phyloP scores from a whole-genome alignment of 2,797 vertebrate genomes.

The Phalanger gymnotis region DNA sequence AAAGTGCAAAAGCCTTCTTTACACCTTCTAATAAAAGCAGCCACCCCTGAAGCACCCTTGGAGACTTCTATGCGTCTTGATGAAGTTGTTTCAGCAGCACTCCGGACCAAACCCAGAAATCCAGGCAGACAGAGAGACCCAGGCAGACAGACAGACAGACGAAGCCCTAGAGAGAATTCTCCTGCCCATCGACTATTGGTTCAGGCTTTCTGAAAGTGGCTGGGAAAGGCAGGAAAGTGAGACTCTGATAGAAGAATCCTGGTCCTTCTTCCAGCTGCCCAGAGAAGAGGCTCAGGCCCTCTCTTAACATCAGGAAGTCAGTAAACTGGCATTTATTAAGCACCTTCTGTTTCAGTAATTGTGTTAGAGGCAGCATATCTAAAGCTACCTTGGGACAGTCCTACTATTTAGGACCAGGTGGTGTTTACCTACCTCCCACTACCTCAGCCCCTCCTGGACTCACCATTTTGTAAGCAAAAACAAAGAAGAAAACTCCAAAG shows the following conservation, averaged over 20 bases:
- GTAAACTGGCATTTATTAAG: background rate
- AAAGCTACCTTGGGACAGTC: background rate
- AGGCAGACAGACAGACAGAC: background rate
- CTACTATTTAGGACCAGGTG: background rate
- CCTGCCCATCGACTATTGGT: background rate
- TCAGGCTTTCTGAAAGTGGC: background rate
- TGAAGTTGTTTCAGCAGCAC: background rate
- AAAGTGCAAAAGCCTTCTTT: slow-evolving; percentile 43
- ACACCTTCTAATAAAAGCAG: slow-evolving; percentile 56
- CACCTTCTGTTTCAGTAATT: background rate
- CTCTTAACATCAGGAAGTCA: background rate
- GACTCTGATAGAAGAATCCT: background rate
- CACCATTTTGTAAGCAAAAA: background rate
- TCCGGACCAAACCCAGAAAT: background rate
- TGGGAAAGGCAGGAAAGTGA: background rate
- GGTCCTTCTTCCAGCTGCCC: background rate
- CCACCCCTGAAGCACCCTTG: slow-evolving; percentile 3
- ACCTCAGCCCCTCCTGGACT: background rate
- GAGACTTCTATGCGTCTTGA: background rate
- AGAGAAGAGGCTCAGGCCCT: background rate
- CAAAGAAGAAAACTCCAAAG: background rate
- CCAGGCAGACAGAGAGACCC: background rate
- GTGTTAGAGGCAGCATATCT: background rate
- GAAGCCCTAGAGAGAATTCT: background rate
- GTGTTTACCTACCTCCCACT: background rate